Evolutionary conservation across 2,888 invertebrate species (phyloP).

Genomic region (Disparrhopalites patrizii): DNA sequence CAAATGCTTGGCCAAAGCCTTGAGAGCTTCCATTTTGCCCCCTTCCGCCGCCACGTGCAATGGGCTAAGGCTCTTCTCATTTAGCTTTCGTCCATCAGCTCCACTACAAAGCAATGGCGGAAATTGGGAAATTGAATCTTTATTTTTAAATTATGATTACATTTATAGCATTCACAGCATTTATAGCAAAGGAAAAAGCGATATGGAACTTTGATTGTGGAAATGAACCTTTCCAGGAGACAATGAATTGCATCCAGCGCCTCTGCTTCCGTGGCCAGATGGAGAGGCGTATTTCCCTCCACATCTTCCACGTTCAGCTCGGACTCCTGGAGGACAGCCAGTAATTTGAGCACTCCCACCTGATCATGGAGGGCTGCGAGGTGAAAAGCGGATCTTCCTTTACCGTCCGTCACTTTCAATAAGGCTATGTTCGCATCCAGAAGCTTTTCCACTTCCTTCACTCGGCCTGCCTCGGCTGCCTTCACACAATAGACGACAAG

Average conservation of each 20-base stretch:
- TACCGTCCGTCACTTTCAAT: conserved; percentile 38
- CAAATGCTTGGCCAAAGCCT: neutral
- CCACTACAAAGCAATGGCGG: conserved; percentile 11
- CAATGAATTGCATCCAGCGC: conserved; percentile 68
- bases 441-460: neutral
- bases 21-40: neutral
- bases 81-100: neutral
- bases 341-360: conserved; percentile 4
- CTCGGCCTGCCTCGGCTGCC: neutral
- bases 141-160: too few species aligned
- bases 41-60: conserved; percentile 3
- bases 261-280: conserved; percentile 70
- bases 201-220: too few species aligned
- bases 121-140: too few species aligned
- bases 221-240: conserved; percentile 59
- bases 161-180: too few species aligned
- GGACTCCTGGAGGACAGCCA: neutral
- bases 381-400: neutral
- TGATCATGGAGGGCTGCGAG: conserved; percentile 11
- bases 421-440: neutral
- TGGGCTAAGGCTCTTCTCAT: neutral
- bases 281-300: conserved; percentile 74
- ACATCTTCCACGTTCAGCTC: neutral
- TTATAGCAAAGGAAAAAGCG: too few species aligned
- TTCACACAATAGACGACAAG: neutral